Conservation (phyloP, 2,888 invertebrate species). For the Apoda limacodes region DNA sequence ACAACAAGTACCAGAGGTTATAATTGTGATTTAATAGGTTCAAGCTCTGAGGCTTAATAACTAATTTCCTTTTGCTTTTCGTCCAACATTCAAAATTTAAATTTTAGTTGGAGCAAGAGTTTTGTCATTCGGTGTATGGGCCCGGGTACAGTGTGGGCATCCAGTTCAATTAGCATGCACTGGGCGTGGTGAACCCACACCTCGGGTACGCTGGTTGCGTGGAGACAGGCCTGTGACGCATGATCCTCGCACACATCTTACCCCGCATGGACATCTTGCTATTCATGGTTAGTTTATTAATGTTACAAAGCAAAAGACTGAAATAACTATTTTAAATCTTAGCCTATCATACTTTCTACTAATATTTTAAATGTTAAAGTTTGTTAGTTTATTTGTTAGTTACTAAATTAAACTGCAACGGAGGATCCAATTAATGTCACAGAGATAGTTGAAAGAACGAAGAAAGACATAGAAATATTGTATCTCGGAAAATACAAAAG, state of each 20-base stretch:
- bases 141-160: slow-evolving; percentile 77
- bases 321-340: too few species aligned
- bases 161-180: slow-evolving; percentile 77
- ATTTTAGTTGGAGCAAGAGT: slow-evolving; percentile 81
- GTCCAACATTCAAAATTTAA: slow-evolving; percentile 3
- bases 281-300: too few species aligned
- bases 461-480: too few species aligned
- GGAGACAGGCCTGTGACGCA: slow-evolving; percentile 78
- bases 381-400: too few species aligned
- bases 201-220: slow-evolving; percentile 80
- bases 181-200: slow-evolving; percentile 81
- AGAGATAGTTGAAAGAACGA: too few species aligned
- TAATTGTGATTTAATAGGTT: not conserved
- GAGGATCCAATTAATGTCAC: too few species aligned
- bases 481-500: too few species aligned
- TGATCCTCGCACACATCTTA: slow-evolving; percentile 77
- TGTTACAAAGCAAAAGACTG: too few species aligned
- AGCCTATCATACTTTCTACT: too few species aligned
- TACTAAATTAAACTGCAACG: too few species aligned
- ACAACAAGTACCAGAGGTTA: slow-evolving; percentile 79
- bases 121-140: slow-evolving; percentile 83
- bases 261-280: slow-evolving; percentile 76
- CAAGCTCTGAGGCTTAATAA: slow-evolving; percentile 4
- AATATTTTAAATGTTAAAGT: too few species aligned
- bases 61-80: not conserved